Evolutionary conservation across 2,797 vertebrate genomes (phyloP).

Genomic region (Pogonophryne albipinna): DNA sequence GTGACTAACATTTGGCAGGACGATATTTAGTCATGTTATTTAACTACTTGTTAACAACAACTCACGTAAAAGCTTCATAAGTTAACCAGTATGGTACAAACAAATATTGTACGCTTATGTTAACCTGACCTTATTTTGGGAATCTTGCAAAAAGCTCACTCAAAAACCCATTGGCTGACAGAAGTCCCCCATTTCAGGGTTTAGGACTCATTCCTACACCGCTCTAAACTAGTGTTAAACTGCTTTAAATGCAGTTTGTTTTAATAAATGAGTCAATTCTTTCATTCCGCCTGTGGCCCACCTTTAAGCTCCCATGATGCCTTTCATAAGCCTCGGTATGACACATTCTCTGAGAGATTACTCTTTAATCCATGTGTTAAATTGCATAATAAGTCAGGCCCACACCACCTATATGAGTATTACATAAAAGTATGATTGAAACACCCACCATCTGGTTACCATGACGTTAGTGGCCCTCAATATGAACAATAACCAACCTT

Average conservation of each 20-base stretch:
- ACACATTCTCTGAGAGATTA: constrained; percentile 42
- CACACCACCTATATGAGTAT: constrained; percentile 24
- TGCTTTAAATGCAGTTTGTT: constrained; percentile 38
- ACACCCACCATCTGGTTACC: constrained; percentile 56
- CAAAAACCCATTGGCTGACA: too few species aligned
- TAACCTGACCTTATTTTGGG: too few species aligned
- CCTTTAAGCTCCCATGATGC: constrained; percentile 31
- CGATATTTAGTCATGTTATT: too few species aligned
- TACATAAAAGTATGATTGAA: constrained; percentile 41
- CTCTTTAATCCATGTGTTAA: constrained; percentile 46
- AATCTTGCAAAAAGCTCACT: too few species aligned
- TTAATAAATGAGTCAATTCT: not conserved
- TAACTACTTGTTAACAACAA: too few species aligned
- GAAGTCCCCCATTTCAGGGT: too few species aligned
- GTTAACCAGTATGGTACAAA: too few species aligned
- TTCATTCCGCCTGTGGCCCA: constrained; percentile 12
- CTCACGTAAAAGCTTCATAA: too few species aligned
- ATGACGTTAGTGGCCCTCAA: constrained; percentile 16
- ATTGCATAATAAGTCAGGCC: constrained; percentile 48
- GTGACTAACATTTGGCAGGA: too few species aligned
- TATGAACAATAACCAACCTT: constrained; percentile 13
- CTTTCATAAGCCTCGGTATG: constrained; percentile 24
- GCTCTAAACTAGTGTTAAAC: constrained; percentile 5
- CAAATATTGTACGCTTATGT: too few species aligned
- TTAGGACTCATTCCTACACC: too few species aligned